These are phyloP conservation scores for Melanaphis sacchari DNA, from an alignment of 1,140 invertebrate genomes.

Conservation along the genomic window DNA sequence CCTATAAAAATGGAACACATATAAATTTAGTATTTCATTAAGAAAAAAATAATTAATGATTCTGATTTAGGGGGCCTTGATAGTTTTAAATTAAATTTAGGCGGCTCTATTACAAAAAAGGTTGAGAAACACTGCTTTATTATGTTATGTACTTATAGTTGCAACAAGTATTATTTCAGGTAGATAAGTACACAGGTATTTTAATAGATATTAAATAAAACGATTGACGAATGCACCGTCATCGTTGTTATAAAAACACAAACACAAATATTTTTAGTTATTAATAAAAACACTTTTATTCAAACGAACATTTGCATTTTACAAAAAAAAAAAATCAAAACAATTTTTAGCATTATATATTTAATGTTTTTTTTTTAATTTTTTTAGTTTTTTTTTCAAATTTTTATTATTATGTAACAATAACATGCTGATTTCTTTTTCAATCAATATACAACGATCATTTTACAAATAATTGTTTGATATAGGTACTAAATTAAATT, in stretches of 20 bases:
- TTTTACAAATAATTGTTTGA: conserved; percentile 53
- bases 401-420: conserved; percentile 56
- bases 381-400: conserved; percentile 13
- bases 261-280: conserved; percentile 31
- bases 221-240: not conserved
- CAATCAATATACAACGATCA: conserved; percentile 50
- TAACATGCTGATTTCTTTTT: conserved; percentile 55
- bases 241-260: not conserved
- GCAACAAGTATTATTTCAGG: too few relatives aligned
- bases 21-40: too few relatives aligned
- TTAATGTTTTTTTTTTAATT: conserved; percentile 31
- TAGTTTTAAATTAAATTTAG: too few relatives aligned
- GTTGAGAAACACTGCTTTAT: too few relatives aligned
- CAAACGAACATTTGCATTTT: conserved; percentile 54
- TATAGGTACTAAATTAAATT: conserved; percentile 56
- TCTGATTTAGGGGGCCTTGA: too few relatives aligned
- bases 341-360: conserved; percentile 40
- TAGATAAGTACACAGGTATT: not conserved
- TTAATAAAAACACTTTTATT: conserved; percentile 53
- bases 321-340: conserved; percentile 47
- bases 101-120: too few relatives aligned
- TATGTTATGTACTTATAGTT: too few relatives aligned
- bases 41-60: too few relatives aligned
- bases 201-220: not conserved
- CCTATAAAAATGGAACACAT: too few relatives aligned